Percentiles rank a stretch among this genome's conserved stretches.
Evolutionary conservation across 1,140 invertebrate species (phyloP).

Genomic region (Pseudomyrmex flavicornis): DNA sequence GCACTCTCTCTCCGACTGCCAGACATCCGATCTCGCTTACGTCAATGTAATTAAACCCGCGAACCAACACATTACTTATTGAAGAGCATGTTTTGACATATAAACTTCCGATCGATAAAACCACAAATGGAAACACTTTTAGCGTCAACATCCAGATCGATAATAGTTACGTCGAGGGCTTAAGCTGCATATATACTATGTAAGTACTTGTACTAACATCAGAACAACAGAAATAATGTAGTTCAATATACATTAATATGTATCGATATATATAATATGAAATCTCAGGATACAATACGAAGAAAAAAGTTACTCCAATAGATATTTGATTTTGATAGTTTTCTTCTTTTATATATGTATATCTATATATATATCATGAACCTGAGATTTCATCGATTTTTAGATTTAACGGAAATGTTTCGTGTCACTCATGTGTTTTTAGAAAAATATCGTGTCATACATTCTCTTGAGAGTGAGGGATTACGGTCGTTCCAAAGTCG

Average conservation of each 20-base stretch:
- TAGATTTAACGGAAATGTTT: background rate
- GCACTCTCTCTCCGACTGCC: background rate
- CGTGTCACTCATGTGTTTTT: background rate
- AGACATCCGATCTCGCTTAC: conserved; percentile 20
- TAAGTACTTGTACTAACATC: too few species aligned
- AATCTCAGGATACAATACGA: too few species aligned
- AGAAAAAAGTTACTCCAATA: too few species aligned
- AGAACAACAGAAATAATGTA: too few species aligned
- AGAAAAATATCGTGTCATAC: conserved; percentile 14
- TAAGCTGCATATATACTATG: too few species aligned
- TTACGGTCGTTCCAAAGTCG: conserved; percentile 18
- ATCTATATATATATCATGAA: too few species aligned
- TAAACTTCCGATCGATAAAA: background rate
- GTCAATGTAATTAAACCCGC: conserved; percentile 15
- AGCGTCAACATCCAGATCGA: background rate
- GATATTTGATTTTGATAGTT: too few species aligned
- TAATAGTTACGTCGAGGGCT: too few species aligned
- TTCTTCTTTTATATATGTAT: too few species aligned
- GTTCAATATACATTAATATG: too few species aligned
- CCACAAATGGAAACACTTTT: background rate
- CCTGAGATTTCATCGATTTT: too few species aligned
- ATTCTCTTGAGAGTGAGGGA: background rate
- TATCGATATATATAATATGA: too few species aligned
- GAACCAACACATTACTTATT: conserved; percentile 31
- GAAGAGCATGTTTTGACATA: conserved; percentile 23